Evolutionary conservation across 2,113 vertebrate species (phyloP).

Genomic region (Sebastes fasciatus): DNA sequence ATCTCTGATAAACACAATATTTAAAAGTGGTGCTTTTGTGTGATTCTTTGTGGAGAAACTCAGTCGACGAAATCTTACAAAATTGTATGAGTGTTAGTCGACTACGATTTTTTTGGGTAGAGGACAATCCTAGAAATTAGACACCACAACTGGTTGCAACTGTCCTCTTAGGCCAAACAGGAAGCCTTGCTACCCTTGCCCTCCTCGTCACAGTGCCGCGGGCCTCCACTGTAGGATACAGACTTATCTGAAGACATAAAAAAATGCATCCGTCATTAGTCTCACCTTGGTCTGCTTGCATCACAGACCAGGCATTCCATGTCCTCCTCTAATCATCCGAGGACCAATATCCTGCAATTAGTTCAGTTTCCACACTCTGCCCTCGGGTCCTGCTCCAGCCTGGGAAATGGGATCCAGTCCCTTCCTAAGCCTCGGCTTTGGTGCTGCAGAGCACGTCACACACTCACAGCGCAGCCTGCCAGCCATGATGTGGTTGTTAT

Average conservation of each 20-base stretch:
- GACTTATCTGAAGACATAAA: slow-evolving; percentile 73
- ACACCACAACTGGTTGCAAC: neutral
- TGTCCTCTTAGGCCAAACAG: slow-evolving; percentile 26
- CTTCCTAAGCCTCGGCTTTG: slow-evolving; percentile 75
- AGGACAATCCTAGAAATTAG: no score
- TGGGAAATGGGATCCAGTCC: slow-evolving; percentile 91
- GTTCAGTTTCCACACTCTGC: slow-evolving; percentile 91
- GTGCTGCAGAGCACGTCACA: slow-evolving; percentile 76
- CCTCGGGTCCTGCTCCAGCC: slow-evolving; percentile 90
- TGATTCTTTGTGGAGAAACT: no score
- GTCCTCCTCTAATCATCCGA: slow-evolving; percentile 94
- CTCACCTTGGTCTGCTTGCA: slow-evolving; percentile 92
- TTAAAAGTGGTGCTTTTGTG: no score
- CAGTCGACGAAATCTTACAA: no score
- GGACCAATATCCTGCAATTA: slow-evolving; percentile 97
- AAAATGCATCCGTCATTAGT: slow-evolving; percentile 80
- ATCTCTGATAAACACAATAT: no score
- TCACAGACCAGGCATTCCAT: slow-evolving; percentile 94
- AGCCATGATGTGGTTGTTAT: slow-evolving; percentile 79
- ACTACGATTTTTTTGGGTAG: no score
- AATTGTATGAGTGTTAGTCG: no score
- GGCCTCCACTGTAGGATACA: slow-evolving; percentile 62
- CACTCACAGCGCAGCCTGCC: slow-evolving; percentile 58
- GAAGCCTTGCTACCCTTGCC: slow-evolving; percentile 4
- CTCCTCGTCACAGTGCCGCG: slow-evolving; percentile 20